Evolutionary conservation across 2,113 vertebrate species (phyloP), one percentile per base, ranked within the genome.

Genomic region (Aphyosemion australe): DNA sequence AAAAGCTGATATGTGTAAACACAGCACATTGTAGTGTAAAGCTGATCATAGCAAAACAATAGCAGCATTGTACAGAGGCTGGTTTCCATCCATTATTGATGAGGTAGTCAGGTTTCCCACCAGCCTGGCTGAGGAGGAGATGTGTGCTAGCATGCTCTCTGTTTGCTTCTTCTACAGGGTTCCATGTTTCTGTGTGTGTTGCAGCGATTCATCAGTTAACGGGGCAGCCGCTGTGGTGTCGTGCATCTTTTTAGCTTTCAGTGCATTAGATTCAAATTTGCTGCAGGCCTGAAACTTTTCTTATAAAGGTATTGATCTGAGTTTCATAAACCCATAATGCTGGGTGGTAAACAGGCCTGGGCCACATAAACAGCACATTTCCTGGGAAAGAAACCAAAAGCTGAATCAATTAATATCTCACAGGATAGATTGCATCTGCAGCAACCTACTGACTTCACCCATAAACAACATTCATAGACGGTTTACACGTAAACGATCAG

Each of bases 271-370:
- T 87, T 86, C 67, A 74, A 86, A 72, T 89, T 80, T 85, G 82
- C 80, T 81, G 80, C 83, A 69, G 69, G 83, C 61, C 71, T 69
- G 79, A 70, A 84, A 74, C 72, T 82, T 86, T 82, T 84, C 78
- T 83, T 79, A 81, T 78, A 60, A 79, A 80, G 52, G 70, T 84
- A 89, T 90, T 79, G 89, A 90, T 87, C 83, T 76, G 78, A 83
- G 81, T 87, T 87, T 87, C 80, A 84, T 47, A 81, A 82, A 67
- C 68, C 84, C 70, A 67, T 72, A 71, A 56, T 0, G 34, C 74
- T 47, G 65, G 72, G 61, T 66, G 66, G 80, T 56, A 73, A 83
- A 79, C 69, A 74, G 42, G 14, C 53, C 80, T 80, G 48, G 66
- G 73, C 79, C 72, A 61, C 50, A 71, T 66, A 75, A 69, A 66